A percentile compares a stretch with the other conserved stretches of the same genome.
Conservation (phyloP, 2,888 invertebrate species). For the Amiota communis region DNA sequence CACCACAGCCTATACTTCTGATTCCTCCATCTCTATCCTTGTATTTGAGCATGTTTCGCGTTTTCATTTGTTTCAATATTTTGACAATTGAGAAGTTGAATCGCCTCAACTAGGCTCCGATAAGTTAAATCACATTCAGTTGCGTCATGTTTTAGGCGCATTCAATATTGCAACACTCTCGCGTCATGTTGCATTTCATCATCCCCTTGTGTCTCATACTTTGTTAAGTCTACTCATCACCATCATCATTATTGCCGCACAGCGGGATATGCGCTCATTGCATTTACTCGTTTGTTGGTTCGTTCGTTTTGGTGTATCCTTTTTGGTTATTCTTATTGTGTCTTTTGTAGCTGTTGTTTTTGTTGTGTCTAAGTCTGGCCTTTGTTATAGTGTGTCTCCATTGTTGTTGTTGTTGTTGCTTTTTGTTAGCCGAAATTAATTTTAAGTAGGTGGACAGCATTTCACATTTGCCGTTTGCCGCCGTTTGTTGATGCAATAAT, state of each 20-base stretch:
- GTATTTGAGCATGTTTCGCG: constrained; percentile 14
- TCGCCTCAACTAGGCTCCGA: constrained; percentile 24
- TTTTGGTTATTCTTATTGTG: constrained; percentile 13
- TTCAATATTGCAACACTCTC: not conserved
- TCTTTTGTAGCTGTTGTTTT: constrained; percentile 30
- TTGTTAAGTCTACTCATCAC: not conserved
- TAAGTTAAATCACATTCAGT: no score
- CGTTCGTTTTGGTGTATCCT: constrained; percentile 40
- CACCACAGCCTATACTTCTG: not conserved
- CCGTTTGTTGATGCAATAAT: constrained; percentile 57
- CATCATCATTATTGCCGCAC: constrained; percentile 38
- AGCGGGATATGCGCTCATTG: constrained; percentile 51
- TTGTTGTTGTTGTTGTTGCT: constrained; percentile 32
- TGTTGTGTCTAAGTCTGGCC: not conserved
- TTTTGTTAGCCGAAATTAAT: constrained; percentile 56
- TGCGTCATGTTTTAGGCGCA: not conserved
- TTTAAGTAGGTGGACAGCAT: constrained; percentile 67
- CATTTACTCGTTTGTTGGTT: not conserved
- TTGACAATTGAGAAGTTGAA: constrained; percentile 47
- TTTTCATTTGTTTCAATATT: constrained; percentile 59
- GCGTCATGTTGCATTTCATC: constrained; percentile 1
- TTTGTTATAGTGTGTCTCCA: not conserved
- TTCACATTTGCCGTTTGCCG: constrained; percentile 26
- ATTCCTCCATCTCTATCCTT: constrained; percentile 25
- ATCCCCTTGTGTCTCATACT: constrained; percentile 7